Conservation (phyloP, 2,113 vertebrate genomes). For the Aphelocoma coerulescens region DNA sequence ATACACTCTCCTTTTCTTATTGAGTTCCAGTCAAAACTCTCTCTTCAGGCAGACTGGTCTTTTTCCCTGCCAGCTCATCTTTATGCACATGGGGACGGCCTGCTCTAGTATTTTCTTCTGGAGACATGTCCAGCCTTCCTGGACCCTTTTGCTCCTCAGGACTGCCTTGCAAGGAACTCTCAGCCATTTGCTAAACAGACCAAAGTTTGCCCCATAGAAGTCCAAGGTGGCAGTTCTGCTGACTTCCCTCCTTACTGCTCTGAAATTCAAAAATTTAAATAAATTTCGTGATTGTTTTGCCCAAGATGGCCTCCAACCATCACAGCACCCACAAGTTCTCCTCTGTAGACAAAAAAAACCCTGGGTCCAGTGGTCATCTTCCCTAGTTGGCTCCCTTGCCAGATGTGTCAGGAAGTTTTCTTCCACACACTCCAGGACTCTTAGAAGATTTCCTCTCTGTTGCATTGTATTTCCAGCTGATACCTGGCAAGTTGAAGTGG, state of each 20-base stretch:
- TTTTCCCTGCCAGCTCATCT: background rate
- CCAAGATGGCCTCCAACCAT: background rate
- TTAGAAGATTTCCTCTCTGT: background rate
- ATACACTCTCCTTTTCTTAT: background rate
- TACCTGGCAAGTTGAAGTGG: background rate
- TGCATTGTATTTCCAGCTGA: background rate
- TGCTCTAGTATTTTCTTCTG: background rate
- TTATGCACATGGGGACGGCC: too few relatives aligned
- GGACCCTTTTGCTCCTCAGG: background rate
- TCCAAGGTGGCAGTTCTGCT: background rate
- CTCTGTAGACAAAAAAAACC: background rate
- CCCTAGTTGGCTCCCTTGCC: background rate
- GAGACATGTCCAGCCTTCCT: background rate
- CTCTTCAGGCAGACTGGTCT: background rate
- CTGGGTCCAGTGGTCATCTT: background rate
- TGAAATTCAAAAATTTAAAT: background rate
- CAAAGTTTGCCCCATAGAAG: background rate
- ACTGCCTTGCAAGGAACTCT: background rate
- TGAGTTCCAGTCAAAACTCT: background rate
- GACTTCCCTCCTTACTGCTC: background rate
- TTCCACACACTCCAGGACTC: background rate
- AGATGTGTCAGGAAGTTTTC: background rate
- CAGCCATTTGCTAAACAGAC: background rate
- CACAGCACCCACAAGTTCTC: background rate
- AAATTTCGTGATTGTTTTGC: rapidly evolving